A percentile compares a stretch with the other conserved stretches of the same genome.
Evolutionary conservation across 2,888 invertebrate species (phyloP).

Genomic region (Prenolepis imparis): DNA sequence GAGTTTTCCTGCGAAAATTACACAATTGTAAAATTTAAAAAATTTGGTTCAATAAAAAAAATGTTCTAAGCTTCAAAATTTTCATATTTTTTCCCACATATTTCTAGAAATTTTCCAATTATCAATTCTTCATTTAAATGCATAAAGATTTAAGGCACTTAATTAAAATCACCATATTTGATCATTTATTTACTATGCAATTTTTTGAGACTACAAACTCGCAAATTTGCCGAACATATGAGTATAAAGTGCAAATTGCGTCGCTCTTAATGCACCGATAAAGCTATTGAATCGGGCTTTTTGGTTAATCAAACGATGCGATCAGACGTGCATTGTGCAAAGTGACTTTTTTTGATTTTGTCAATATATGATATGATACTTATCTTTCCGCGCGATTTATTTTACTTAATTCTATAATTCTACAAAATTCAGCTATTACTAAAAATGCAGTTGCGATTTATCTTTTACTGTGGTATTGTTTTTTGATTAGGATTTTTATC

Average conservation of each 20-base stretch:
- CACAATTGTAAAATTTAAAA: neutral
- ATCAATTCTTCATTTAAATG: slow-evolving; percentile 14
- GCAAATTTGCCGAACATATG: slow-evolving; percentile 20
- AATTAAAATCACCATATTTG: slow-evolving; percentile 10
- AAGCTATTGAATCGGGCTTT: slow-evolving; percentile 35
- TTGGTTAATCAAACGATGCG: slow-evolving; percentile 40
- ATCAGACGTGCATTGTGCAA: slow-evolving; percentile 21
- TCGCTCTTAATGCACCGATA: slow-evolving; percentile 45
- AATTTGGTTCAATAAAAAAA: neutral
- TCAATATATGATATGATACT: slow-evolving; percentile 19
- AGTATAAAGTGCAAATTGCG: slow-evolving; percentile 27
- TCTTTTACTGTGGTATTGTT: neutral
- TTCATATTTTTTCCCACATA: neutral
- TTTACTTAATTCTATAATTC: slow-evolving; percentile 32
- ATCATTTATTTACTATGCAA: slow-evolving; percentile 11
- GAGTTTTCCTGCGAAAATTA: neutral
- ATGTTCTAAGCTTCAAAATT: neutral
- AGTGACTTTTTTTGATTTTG: slow-evolving; percentile 29
- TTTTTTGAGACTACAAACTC: slow-evolving; percentile 24
- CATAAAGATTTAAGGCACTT: neutral
- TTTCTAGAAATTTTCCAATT: neutral
- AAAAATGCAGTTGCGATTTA: neutral
- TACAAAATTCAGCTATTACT: neutral
- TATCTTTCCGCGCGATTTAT: neutral
- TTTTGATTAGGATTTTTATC: neutral